These are phyloP conservation scores for Kryptolebias marmoratus DNA, from an alignment of 2,113 vertebrate species.

Conservation along the genomic window DNA sequence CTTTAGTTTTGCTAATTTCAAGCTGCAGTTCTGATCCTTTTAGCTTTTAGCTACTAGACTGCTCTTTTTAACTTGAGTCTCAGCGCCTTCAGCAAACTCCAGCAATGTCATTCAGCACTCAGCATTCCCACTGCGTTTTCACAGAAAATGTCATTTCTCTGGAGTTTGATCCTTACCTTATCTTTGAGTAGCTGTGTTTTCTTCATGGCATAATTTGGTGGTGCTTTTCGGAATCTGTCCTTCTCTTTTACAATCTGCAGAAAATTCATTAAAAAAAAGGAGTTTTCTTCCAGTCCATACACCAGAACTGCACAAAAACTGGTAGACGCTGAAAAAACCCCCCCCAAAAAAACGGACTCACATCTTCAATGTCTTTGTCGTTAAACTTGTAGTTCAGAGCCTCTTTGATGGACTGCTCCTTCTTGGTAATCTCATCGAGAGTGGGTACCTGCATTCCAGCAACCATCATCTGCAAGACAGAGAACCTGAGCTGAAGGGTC, in stretches of 20 bases:
- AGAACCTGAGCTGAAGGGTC: not conserved
- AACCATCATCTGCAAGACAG: slow-evolving; percentile 88
- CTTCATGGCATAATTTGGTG: slow-evolving; percentile 99
- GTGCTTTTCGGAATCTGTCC: slow-evolving; percentile 96
- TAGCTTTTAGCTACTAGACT: too few relatives aligned
- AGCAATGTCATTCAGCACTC: too few relatives aligned
- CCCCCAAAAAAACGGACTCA: slow-evolving; percentile 70
- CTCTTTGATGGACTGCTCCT: slow-evolving; percentile 97
- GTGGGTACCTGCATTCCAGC: slow-evolving; percentile 97
- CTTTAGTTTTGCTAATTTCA: too few relatives aligned
- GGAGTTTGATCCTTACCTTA: slow-evolving; percentile 82
- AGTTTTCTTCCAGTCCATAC: not conserved
- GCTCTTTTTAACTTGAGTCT: too few relatives aligned
- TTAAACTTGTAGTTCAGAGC: slow-evolving; percentile 98
- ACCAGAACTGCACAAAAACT: not conserved
- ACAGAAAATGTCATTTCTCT: not conserved
- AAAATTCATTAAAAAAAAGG: not conserved
- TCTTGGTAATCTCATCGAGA: slow-evolving; percentile 97
- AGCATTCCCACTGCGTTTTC: too few relatives aligned
- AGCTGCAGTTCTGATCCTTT: too few relatives aligned
- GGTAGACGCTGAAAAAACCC: not conserved
- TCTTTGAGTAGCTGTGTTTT: slow-evolving; percentile 97
- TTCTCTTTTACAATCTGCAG: slow-evolving; percentile 98
- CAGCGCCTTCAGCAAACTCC: too few relatives aligned
- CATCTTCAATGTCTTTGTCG: slow-evolving; percentile 98